phyloP scores from a whole-genome alignment of 1,140 invertebrate species.

The Megalopta genalis region DNA sequence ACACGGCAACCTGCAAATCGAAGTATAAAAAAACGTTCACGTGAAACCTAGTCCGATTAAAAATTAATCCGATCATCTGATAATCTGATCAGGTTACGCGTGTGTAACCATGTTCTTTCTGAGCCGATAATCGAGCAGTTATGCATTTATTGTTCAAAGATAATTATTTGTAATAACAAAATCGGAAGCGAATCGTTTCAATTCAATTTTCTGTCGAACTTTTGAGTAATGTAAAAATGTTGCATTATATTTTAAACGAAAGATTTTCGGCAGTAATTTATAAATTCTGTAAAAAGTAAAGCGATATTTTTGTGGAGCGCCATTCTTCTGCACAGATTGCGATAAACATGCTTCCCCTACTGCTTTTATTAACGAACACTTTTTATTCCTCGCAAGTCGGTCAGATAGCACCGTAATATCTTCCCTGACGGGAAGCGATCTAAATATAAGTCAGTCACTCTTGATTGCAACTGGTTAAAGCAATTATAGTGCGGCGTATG shows the following conservation, averaged over 20 bases:
- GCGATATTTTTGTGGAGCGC: not conserved
- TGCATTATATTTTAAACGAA: too few species aligned
- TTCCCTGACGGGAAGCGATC: conserved; percentile 27
- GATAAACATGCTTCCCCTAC: not conserved
- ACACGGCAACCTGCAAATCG: conserved; percentile 84
- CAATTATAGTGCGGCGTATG: not conserved
- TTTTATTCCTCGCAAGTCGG: not conserved
- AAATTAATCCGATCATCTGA: too few species aligned
- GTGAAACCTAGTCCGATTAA: not conserved
- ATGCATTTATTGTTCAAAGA: not conserved
- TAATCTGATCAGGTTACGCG: too few species aligned
- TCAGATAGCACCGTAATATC: conserved; percentile 2
- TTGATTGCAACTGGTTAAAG: conserved; percentile 9
- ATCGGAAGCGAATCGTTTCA: too few species aligned
- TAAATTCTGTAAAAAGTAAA: not conserved
- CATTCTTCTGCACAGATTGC: not conserved
- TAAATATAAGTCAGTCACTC: conserved; percentile 56
- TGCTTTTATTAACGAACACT: not conserved
- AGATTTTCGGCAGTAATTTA: not conserved
- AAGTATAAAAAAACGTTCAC: not conserved
- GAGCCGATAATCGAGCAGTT: too few species aligned
- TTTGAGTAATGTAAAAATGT: too few species aligned
- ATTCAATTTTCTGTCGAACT: too few species aligned
- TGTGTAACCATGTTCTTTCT: too few species aligned
- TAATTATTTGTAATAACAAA: too few species aligned